Evolutionary conservation across 1,140 invertebrate species (phyloP).

Genomic region (Sminthurinus signatus): DNA sequence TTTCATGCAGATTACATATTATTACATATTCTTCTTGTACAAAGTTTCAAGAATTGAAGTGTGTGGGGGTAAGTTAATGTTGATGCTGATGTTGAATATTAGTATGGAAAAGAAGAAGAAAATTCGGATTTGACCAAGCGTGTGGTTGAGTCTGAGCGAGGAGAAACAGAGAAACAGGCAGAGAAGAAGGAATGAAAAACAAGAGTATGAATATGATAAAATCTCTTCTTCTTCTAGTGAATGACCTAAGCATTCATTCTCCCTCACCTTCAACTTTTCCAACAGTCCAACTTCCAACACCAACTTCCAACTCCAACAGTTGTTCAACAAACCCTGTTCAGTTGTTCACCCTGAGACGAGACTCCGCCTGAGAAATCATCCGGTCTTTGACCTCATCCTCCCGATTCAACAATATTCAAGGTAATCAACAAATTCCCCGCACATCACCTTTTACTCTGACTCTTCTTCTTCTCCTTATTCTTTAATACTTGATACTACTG

Average conservation of each 20-base stretch:
- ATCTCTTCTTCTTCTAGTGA: slow-evolving; percentile 5
- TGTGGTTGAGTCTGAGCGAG: not conserved
- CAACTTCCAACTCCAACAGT: too few relatives aligned
- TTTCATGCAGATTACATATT: too few relatives aligned
- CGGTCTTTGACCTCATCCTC: slow-evolving; percentile 41
- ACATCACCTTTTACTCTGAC: slow-evolving; percentile 24
- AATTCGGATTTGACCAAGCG: slow-evolving; percentile 13
- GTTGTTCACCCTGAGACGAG: slow-evolving; percentile 40
- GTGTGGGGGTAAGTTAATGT: too few relatives aligned
- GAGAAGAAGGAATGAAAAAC: not conserved
- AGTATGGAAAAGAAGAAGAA: too few relatives aligned
- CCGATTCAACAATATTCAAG: slow-evolving; percentile 38
- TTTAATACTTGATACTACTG: too few relatives aligned
- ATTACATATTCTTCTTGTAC: too few relatives aligned
- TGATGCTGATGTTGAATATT: too few relatives aligned
- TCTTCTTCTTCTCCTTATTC: not conserved
- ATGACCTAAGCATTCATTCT: slow-evolving; percentile 20
- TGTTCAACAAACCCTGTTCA: too few relatives aligned
- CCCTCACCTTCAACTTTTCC: slow-evolving; percentile 18
- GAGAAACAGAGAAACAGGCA: slow-evolving; percentile 1
- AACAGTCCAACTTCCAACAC: too few relatives aligned
- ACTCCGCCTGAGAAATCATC: slow-evolving; percentile 27
- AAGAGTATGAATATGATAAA: slow-evolving; percentile 3
- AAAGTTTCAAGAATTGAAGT: too few relatives aligned
- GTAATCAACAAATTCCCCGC: slow-evolving; percentile 40